Conservation (phyloP, 2,888 invertebrate species). For the Eupithecia exiguata region DNA sequence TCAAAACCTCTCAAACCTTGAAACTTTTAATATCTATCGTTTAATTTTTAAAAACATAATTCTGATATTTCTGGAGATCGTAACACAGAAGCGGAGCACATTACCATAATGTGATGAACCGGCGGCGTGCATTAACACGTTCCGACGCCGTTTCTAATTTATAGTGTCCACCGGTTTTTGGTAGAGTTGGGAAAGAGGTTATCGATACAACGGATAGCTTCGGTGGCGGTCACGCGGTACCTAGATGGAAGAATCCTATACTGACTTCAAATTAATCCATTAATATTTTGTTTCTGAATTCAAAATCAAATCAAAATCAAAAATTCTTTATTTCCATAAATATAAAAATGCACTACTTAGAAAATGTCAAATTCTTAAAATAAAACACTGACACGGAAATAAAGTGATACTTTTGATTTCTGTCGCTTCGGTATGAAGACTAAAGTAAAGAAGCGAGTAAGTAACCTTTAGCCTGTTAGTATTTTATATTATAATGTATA, state of each 20-base stretch:
- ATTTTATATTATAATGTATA: no score
- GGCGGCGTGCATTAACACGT: slow-evolving; percentile 46
- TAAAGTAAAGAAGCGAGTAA: no score
- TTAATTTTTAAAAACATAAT: neutral
- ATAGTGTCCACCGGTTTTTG: slow-evolving; percentile 25
- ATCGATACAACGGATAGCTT: slow-evolving; percentile 19
- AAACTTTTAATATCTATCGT: neutral
- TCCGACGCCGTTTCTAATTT: slow-evolving; percentile 27
- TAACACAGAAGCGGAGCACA: slow-evolving; percentile 52
- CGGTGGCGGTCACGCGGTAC: neutral
- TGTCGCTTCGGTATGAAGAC: no score
- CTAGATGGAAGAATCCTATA: neutral
- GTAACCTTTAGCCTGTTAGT: no score
- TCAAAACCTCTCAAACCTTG: neutral
- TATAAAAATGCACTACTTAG: no score
- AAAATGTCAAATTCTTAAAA: no score
- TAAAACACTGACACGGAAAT: no score
- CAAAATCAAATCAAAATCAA: no score
- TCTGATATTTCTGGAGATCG: slow-evolving; percentile 19
- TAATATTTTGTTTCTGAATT: no score
- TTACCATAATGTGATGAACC: slow-evolving; percentile 59
- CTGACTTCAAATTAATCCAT: no score
- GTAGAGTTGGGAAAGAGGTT: slow-evolving; percentile 28
- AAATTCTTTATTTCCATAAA: no score
- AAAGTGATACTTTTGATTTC: no score